A percentile compares a stretch with the other conserved stretches of the same genome.
Evolutionary conservation across 2,888 invertebrate genomes (phyloP).

Genomic region (Mythimna impura): DNA sequence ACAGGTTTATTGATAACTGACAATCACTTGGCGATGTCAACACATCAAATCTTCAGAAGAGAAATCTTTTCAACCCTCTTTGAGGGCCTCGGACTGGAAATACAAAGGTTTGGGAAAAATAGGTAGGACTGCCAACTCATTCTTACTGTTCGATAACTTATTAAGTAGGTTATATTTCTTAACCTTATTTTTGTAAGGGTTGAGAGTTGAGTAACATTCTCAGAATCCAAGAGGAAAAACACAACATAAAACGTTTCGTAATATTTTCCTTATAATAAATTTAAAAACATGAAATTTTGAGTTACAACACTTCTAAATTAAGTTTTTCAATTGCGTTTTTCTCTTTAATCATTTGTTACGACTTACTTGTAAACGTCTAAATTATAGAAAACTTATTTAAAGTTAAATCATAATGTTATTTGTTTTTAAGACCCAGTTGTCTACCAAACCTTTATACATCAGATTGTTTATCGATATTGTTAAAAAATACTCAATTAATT

Average conservation of each 20-base stretch:
- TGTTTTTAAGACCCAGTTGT: no score
- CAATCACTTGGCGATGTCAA: slow-evolving; percentile 58
- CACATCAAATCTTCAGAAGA: slow-evolving; percentile 51
- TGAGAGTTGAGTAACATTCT: slow-evolving; percentile 12
- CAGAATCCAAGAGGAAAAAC: slow-evolving; percentile 25
- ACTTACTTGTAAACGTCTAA: no score
- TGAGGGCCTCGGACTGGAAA: slow-evolving; percentile 45
- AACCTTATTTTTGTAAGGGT: slow-evolving; percentile 21
- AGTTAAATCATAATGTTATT: no score
- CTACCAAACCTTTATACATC: no score
- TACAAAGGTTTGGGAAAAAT: slow-evolving; percentile 52
- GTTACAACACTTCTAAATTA: slow-evolving; percentile 34
- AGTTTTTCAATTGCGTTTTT: not conserved
- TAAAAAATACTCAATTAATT: no score
- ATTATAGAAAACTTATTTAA: no score
- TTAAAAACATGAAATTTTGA: slow-evolving; percentile 43
- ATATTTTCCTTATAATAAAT: slow-evolving; percentile 26
- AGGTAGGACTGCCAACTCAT: slow-evolving; percentile 36
- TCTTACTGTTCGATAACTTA: slow-evolving; percentile 41
- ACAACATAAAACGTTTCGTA: slow-evolving; percentile 30
- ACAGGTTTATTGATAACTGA: slow-evolving; percentile 49
- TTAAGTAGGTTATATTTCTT: slow-evolving; percentile 30
- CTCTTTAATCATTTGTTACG: no score
- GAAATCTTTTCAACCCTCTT: slow-evolving; percentile 49
- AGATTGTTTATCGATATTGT: no score